Percentiles rank a stretch among this genome's conserved stretches.
These are phyloP conservation scores for Pristionchus pacificus DNA, from an alignment of 1,140 invertebrate genomes.

Conservation along the genomic window DNA sequence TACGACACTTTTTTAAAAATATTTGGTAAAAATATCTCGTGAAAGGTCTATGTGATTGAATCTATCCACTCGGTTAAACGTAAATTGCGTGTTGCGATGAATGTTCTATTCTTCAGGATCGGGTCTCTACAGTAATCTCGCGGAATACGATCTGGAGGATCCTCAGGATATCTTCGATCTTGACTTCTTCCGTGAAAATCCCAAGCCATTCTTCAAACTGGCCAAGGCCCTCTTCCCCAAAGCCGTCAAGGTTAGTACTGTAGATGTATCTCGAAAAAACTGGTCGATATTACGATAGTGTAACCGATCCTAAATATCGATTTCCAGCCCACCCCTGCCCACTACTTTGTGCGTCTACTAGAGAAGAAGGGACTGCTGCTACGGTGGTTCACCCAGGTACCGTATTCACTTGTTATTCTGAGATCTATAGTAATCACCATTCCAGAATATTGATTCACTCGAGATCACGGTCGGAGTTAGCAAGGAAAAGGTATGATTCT, in stretches of 20 bases:
- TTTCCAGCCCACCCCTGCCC: slow-evolving; percentile 21
- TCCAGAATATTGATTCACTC: slow-evolving; percentile 19
- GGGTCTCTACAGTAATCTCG: slow-evolving; percentile 84
- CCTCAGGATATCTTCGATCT: slow-evolving; percentile 19
- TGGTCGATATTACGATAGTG: too few relatives aligned
- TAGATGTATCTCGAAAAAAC: too few relatives aligned
- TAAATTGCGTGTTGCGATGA: background rate
- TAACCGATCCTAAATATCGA: background rate
- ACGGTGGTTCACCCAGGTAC: slow-evolving; percentile 21
- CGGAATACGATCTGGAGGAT: slow-evolving; percentile 69
- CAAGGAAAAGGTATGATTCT: slow-evolving; percentile 6
- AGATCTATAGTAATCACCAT: background rate
- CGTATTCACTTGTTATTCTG: background rate
- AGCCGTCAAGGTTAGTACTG: background rate
- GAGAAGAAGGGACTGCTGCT: slow-evolving; percentile 22
- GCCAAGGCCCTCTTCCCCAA: slow-evolving; percentile 22
- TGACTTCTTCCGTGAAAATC: slow-evolving; percentile 18
- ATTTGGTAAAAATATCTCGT: background rate
- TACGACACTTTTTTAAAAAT: background rate
- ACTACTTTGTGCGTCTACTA: slow-evolving; percentile 14
- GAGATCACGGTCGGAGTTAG: slow-evolving; percentile 6
- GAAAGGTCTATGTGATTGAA: background rate
- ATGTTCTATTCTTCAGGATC: slow-evolving; percentile 69
- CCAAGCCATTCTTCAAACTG: slow-evolving; percentile 18
- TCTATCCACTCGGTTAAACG: background rate